Evolutionary conservation across 2,888 invertebrate genomes (phyloP), one percentile per base, ranked within the genome.

Genomic region (Drosophila demipolita): DNA sequence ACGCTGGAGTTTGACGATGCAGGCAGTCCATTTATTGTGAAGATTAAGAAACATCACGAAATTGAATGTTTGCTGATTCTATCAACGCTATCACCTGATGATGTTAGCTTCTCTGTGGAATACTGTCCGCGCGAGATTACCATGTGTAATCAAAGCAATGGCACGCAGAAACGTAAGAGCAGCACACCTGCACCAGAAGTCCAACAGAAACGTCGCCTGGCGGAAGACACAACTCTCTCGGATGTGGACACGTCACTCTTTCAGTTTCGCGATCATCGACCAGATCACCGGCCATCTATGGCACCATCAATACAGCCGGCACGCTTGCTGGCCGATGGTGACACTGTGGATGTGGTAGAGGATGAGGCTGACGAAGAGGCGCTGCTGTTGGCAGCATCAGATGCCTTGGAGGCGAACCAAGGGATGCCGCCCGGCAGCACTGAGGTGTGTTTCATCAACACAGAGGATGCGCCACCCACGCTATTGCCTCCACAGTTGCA

Each of bases 51-150:
- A 92, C 94, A 95, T 66, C 93, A 95, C 26, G 95, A 96, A 54
- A 97, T 97, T 92, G 97, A 97, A 93, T 96, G 96, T 23, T 95
- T 96, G 87, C 95, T 97, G 91, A 96, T 98, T 0, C 94, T 98
- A 82, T 97, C 98, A 9, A 97, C 93, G 1, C 75, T 93, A 4
- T 89, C 90, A 0, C 91, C 92, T 0, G 92, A 92, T n/a, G 93
- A 93, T 75, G 79, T 93, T 2, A 92, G 91, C 40, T 90, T 90
- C 61, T 91, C 88, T 26, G 91, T 90, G 7, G 88, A 90, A 4
- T 80, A 80, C 15, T 62, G 79, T 3, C 80, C 86, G 49, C 85
- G 81, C 1, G 90, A 90, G 2, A 76, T 91, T 2, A 80, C 59
- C 20, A 79, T 55, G 2, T 29, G 54, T 6, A 68, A 82, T 35